Percentiles rank a stretch among this genome's conserved stretches.
phyloP scores from a whole-genome alignment of 2,113 vertebrate genomes.

The Capreolus pygargus region DNA sequence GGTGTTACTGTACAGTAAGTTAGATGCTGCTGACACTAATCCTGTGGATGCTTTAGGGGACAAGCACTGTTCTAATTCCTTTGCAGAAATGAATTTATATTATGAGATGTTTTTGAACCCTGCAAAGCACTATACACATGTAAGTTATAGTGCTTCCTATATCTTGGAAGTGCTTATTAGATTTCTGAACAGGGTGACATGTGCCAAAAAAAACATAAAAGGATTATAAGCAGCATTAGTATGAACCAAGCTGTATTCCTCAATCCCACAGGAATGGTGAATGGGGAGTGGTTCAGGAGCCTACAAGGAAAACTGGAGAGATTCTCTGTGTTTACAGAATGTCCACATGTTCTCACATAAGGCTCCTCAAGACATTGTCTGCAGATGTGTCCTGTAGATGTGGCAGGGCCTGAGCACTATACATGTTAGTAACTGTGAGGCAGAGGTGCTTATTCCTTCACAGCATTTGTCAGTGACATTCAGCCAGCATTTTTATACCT shows the following conservation, averaged over 20 bases:
- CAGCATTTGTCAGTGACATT: background rate
- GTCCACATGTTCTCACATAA: background rate
- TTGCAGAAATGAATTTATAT: background rate
- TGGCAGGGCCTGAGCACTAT: background rate
- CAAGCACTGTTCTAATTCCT: background rate
- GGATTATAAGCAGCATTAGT: background rate
- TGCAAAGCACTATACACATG: background rate
- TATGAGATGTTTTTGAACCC: background rate
- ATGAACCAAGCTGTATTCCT: background rate
- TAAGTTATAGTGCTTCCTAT: background rate
- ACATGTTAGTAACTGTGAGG: background rate
- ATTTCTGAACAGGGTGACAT: background rate
- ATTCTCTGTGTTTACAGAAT: background rate
- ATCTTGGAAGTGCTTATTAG: background rate
- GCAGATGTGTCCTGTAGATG: background rate
- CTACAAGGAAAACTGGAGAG: background rate
- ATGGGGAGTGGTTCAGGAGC: background rate
- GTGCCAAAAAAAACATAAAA: background rate
- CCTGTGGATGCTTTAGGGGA: fast-evolving
- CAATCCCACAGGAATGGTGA: background rate
- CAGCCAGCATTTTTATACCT: background rate
- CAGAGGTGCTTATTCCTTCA: background rate
- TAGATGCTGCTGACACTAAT: background rate
- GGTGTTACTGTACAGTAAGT: fast-evolving
- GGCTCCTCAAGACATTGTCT: background rate